Evolutionary conservation across 2,888 invertebrate species (phyloP), one percentile per base, ranked within the genome.

Genomic region (Ormyrus nitidulus): DNA sequence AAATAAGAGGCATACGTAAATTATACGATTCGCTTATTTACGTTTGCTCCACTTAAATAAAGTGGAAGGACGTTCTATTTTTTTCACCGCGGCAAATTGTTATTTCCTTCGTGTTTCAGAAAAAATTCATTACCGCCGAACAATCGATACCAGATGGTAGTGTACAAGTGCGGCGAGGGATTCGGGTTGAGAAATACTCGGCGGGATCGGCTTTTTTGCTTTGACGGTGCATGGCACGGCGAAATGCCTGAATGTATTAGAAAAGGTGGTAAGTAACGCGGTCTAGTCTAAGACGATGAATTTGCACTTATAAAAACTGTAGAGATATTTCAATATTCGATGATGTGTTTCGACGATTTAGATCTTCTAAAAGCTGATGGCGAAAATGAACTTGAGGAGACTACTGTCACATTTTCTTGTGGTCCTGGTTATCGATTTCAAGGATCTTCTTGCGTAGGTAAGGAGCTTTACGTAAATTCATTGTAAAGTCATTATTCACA

Each of bases 211-310:
- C 89, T 93, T 83, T 93, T 91, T 86, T 93, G 93, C 85, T 92
- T 92, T 82, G 86, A 88, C 66, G 89, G 90, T 56, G 88, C 89
- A 82, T 93, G 93, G 93, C 88, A 92, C 73, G 93, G 93, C 3
- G 90, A 91, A 61, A 85, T 90, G 79, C 93, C 93, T 10, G 88
- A 89, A 65, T 93, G 93, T 84, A 77, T 82, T 10, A 68, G 73
- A 46, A 79, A 80, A 19, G 79, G 77, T 34, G 81, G 84, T 84
- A 49, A 66, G 61, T 64, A 56, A n/a, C 34, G 34, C 3, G n/a
- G n/a, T 34, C 0, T 34, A 34, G 34, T 34, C 3, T 34, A 4
- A 34, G 34, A 34, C 34, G 34, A 34, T 34, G 34, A 34, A 34
- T 34, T 34, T 34, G 4, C 3, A 4, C 34, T 34, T 34, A 4